phyloP scores from a whole-genome alignment of 1,140 invertebrate species.

The Orussus abietinus region DNA sequence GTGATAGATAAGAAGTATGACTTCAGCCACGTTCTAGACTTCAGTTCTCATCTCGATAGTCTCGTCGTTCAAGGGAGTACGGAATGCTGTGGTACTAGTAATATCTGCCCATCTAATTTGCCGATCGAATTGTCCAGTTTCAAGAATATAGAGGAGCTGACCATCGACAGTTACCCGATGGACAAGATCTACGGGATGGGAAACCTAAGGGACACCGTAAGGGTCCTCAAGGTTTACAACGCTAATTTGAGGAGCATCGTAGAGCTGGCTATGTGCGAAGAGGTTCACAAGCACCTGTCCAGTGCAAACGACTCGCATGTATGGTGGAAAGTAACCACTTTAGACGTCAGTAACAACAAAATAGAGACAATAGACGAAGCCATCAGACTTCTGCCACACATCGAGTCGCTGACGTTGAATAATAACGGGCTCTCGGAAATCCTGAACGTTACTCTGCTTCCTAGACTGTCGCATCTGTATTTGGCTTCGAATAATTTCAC shows the following conservation, averaged over 20 bases:
- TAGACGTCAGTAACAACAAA: conserved; percentile 78
- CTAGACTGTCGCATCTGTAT: conserved; percentile 71
- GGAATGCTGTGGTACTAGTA: conserved; percentile 68
- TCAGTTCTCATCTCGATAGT: conserved; percentile 69
- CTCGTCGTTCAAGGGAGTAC: conserved; percentile 68
- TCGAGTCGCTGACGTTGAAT: conserved; percentile 69
- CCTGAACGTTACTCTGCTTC: conserved; percentile 73
- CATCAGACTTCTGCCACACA: conserved; percentile 72
- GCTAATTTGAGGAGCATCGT: conserved; percentile 61
- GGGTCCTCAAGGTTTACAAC: conserved; percentile 58
- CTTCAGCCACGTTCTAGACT: conserved; percentile 87
- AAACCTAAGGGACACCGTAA: conserved; percentile 66
- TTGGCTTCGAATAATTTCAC: conserved; percentile 73
- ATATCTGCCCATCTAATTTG: conserved; percentile 76
- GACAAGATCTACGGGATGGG: conserved; percentile 66
- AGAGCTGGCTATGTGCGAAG: conserved; percentile 75
- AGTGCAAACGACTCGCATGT: conserved; percentile 50
- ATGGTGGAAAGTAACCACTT: conserved; percentile 51
- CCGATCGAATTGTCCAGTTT: conserved; percentile 78
- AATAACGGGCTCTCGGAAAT: conserved; percentile 74
- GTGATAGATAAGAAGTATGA: conserved; percentile 69
- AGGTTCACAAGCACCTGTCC: conserved; percentile 58
- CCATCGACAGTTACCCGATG: conserved; percentile 60
- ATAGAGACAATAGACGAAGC: conserved; percentile 75
- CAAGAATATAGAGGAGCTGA: conserved; percentile 64